These are phyloP conservation scores for Dendropsophus ebraccatus DNA, from an alignment of 2,113 vertebrate genomes.

Conservation along the genomic window DNA sequence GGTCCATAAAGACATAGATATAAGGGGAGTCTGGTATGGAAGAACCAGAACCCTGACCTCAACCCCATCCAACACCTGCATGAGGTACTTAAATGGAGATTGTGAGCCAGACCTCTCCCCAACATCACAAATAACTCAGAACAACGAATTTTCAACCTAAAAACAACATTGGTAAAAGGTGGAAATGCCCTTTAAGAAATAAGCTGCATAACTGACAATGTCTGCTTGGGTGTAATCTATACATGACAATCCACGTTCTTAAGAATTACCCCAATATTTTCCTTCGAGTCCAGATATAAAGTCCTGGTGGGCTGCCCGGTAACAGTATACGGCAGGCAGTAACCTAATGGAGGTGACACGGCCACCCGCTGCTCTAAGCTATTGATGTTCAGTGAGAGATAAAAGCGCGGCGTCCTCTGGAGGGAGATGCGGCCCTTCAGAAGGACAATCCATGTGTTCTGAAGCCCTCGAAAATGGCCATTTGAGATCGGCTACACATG, in stretches of 20 bases:
- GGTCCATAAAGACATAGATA: too few relatives aligned
- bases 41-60: too few relatives aligned
- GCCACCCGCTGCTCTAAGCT: not conserved
- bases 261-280: not conserved
- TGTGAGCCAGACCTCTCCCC: too few relatives aligned
- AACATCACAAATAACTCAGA: too few relatives aligned
- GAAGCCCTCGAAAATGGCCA: slow-evolving; percentile 35
- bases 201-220: not conserved
- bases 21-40: too few relatives aligned
- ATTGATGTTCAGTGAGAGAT: not conserved
- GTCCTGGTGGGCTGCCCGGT: not conserved
- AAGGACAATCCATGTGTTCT: slow-evolving; percentile 28
- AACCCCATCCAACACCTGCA: too few relatives aligned
- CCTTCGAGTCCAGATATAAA: not conserved
- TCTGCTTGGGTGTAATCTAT: not conserved
- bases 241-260: not conserved
- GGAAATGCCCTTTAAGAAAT: too few relatives aligned
- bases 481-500: slow-evolving; percentile 50
- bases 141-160: not conserved
- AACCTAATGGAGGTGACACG: not conserved
- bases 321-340: not conserved
- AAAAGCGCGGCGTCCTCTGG: not conserved
- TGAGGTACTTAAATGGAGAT: too few relatives aligned
- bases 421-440: not conserved
- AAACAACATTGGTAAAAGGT: not conserved